A percentile compares a stretch with the other conserved stretches of the same genome.
Evolutionary conservation across 2,113 vertebrate genomes (phyloP).

Genomic region (Lethenteron camtschaticum): DNA sequence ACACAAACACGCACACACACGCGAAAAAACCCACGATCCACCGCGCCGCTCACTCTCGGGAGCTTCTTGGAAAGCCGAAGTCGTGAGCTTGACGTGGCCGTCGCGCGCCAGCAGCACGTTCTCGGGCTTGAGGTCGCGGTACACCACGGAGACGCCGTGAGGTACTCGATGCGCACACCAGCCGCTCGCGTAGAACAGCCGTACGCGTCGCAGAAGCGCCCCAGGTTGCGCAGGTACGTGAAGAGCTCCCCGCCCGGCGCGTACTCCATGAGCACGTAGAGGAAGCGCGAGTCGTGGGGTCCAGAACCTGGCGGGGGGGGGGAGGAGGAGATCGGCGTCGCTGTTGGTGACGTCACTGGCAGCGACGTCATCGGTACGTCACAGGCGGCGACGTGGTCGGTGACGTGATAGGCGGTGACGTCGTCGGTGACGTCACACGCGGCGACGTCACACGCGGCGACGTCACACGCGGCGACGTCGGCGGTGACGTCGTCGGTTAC

Average conservation of each 20-base stretch:
- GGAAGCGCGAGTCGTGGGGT: constrained; percentile 59
- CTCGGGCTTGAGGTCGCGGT: constrained; percentile 83
- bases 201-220: constrained; percentile 45
- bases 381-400: too few relatives aligned
- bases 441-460: too few relatives aligned
- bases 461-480: too few relatives aligned
- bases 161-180: constrained; percentile 78
- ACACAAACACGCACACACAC: too few relatives aligned
- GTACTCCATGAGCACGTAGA: constrained; percentile 86
- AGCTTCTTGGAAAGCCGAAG: constrained; percentile 92
- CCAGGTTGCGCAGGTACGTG: constrained; percentile 61
- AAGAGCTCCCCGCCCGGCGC: constrained; percentile 74
- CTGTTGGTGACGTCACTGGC: too few relatives aligned
- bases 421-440: too few relatives aligned
- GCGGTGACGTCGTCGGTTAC: too few relatives aligned
- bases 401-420: too few relatives aligned
- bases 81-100: constrained; percentile 84
- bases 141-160: constrained; percentile 70
- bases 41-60: constrained; percentile 25
- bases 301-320: constrained; percentile 38
- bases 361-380: too few relatives aligned
- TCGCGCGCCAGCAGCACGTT: constrained; percentile 75
- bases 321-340: too few relatives aligned
- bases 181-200: constrained; percentile 59
- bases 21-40: too few relatives aligned